Evolutionary conservation across 2,797 vertebrate species (phyloP).

Genomic region (Cyprinella venusta): DNA sequence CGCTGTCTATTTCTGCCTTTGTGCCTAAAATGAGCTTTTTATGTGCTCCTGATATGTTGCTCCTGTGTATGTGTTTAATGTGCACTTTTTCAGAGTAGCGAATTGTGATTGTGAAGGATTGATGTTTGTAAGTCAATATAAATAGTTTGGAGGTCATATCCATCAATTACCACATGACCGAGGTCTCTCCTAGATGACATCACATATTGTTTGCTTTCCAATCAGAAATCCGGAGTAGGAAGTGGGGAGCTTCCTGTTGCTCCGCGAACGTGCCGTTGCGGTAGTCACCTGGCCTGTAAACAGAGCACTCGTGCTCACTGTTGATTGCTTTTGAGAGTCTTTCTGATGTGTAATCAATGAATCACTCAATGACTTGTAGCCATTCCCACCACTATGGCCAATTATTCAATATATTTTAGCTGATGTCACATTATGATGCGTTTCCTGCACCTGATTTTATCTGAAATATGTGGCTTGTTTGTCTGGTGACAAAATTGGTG

Average conservation of each 20-base stretch:
- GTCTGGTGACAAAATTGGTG: background rate
- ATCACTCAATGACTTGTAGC: slow-evolving; percentile 61
- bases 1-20: slow-evolving; percentile 20
- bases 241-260: slow-evolving; percentile 57
- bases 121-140: slow-evolving; percentile 11
- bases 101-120: background rate
- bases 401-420: background rate
- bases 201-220: slow-evolving; percentile 70
- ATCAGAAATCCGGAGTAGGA: slow-evolving; percentile 71
- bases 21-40: slow-evolving; percentile 14
- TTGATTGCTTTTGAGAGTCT: slow-evolving; percentile 38
- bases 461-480: slow-evolving; percentile 5
- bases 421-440: background rate
- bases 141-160: slow-evolving; percentile 53
- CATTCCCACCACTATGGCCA: background rate
- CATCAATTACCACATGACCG: slow-evolving; percentile 63
- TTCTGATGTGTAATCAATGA: slow-evolving; percentile 43
- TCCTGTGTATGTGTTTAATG: background rate
- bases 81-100: background rate
- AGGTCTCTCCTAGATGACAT: slow-evolving; percentile 62
- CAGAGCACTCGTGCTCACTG: background rate
- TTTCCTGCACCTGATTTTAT: slow-evolving; percentile 11
- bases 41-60: slow-evolving; percentile 29
- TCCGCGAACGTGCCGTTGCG: slow-evolving; percentile 1
- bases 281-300: slow-evolving; percentile 37